phyloP scores from a whole-genome alignment of 2,113 vertebrate species.

The Pseudopodoces humilis region DNA sequence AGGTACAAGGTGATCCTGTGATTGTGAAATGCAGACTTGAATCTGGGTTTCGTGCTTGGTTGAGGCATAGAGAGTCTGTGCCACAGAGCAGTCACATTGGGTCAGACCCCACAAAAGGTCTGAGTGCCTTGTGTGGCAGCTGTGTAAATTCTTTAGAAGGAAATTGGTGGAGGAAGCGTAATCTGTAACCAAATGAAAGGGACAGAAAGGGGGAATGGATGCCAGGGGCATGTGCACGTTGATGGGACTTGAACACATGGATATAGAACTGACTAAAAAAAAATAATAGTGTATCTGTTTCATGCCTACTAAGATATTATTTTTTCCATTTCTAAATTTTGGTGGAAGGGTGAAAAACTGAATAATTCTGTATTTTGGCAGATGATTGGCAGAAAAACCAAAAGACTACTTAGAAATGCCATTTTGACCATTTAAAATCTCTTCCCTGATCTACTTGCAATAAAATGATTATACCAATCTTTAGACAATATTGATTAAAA shows the following conservation, averaged over 20 bases:
- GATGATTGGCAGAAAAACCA: not conserved
- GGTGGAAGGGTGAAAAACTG: not conserved
- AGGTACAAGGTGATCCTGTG: not conserved
- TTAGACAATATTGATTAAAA: not conserved
- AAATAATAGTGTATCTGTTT: not conserved
- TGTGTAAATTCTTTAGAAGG: not conserved
- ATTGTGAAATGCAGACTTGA: not conserved
- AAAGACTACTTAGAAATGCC: not conserved
- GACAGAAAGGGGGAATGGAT: not conserved
- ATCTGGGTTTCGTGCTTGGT: not conserved
- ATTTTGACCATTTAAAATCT: not conserved
- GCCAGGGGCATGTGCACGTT: rapidly evolving
- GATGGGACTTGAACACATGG: not conserved
- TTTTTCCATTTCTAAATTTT: not conserved
- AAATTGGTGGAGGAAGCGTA: not conserved
- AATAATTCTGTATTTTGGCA: not conserved
- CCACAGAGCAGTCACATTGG: not conserved
- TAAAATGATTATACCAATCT: not conserved
- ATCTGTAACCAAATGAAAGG: not conserved
- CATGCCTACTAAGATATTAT: not conserved
- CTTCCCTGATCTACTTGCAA: not conserved
- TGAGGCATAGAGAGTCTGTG: not conserved
- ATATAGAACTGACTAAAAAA: not conserved
- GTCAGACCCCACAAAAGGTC: not conserved
- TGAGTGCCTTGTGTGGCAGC: not conserved